Conservation (phyloP, 2,888 invertebrate species). For the Scaptomyza reducta region DNA sequence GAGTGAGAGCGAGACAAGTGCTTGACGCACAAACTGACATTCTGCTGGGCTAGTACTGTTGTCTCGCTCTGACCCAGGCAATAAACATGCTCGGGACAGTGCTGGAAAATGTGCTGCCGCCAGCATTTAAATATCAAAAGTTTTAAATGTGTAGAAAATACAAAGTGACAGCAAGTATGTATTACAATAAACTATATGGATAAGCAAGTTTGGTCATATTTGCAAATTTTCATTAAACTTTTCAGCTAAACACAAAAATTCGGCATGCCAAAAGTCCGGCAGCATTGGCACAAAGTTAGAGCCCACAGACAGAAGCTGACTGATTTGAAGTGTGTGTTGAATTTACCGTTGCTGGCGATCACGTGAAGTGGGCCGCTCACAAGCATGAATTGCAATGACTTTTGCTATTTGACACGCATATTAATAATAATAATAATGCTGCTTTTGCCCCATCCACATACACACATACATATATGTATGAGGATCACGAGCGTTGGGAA, state of each 20-base stretch:
- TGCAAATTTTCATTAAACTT: too few relatives aligned
- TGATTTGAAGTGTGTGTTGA: neutral
- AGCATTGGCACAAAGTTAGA: neutral
- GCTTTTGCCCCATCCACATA: neutral
- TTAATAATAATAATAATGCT: slow-evolving; percentile 31
- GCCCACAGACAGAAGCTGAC: neutral
- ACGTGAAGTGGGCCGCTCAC: neutral
- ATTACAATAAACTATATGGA: neutral
- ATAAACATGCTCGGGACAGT: slow-evolving; percentile 1
- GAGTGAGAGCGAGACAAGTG: slow-evolving; percentile 14
- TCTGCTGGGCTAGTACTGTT: slow-evolving; percentile 1
- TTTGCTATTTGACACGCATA: slow-evolving; percentile 45
- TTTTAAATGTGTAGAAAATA: neutral
- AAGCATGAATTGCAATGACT: slow-evolving; percentile 40
- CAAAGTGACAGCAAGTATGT: neutral
- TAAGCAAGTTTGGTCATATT: too few relatives aligned
- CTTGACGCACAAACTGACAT: slow-evolving; percentile 7
- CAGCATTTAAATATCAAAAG: neutral
- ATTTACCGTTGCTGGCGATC: slow-evolving; percentile 15
- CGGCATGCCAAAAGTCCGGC: neutral
- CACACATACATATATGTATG: slow-evolving; percentile 27
- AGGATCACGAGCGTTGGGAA: slow-evolving; percentile 76
- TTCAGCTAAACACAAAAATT: too few relatives aligned
- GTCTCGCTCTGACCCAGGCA: slow-evolving; percentile 5
- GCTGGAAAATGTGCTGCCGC: slow-evolving; percentile 8